Conservation (phyloP, 2,797 vertebrate genomes). For the Zalophus californianus region DNA sequence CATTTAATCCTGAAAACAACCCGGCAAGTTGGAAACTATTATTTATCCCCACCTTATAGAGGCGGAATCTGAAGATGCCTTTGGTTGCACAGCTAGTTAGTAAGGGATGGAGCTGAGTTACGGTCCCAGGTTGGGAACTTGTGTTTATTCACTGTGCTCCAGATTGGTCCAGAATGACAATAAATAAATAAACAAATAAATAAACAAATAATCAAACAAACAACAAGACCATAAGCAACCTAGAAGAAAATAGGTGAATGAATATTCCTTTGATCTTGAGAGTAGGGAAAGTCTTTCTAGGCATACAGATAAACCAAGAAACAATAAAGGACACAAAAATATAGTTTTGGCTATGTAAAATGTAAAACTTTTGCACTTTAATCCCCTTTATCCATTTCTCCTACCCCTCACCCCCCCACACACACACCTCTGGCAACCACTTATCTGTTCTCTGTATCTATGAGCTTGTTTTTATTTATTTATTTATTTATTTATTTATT, state of each 20-base stretch:
- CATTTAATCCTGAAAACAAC: conserved; percentile 43
- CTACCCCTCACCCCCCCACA: background rate
- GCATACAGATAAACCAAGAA: conserved; percentile 37
- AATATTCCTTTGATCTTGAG: background rate
- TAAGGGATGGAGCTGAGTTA: conserved; percentile 9
- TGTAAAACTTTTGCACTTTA: background rate
- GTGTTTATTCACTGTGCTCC: background rate
- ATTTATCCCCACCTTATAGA: conserved; percentile 10
- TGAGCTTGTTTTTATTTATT: background rate
- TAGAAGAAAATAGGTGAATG: conserved; percentile 24
- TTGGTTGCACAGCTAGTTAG: conserved; percentile 30
- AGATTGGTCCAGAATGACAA: background rate
- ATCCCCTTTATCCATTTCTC: background rate
- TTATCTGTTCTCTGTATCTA: background rate
- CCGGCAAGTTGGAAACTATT: conserved; percentile 9
- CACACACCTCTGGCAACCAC: background rate
- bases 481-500: too few relatives aligned
- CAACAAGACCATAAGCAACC: conserved; percentile 23
- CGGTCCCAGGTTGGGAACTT: conserved; percentile 22
- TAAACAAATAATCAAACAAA: background rate
- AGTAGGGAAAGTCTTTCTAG: conserved; percentile 21
- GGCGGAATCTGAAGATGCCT: conserved; percentile 48
- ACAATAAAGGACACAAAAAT: conserved; percentile 37
- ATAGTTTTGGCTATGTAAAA: conserved; percentile 13
- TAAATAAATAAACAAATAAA: background rate